These are phyloP conservation scores for Antigone vipio DNA, from an alignment of 2,113 vertebrate species.

Conservation along the genomic window DNA sequence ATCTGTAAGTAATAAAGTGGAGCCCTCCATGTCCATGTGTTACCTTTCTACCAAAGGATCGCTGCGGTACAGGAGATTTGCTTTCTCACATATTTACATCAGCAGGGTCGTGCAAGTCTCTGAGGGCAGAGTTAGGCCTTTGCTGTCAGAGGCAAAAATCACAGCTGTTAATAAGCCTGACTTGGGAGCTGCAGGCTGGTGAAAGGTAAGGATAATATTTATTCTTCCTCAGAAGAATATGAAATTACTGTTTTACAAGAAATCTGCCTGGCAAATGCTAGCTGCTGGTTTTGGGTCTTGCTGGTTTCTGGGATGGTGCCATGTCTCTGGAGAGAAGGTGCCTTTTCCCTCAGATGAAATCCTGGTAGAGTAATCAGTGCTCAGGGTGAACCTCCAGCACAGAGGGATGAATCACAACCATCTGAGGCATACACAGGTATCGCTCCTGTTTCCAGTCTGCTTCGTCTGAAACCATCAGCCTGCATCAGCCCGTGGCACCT, in stretches of 20 bases:
- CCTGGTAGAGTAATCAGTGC: neutral
- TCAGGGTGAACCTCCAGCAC: neutral
- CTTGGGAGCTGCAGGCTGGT: neutral
- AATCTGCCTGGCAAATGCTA: neutral
- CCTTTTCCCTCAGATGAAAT: neutral
- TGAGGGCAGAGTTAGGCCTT: neutral
- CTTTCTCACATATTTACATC: neutral
- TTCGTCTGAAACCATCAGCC: neutral
- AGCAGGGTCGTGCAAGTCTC: neutral
- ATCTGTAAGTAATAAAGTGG: fast-evolving
- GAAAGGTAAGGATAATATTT: neutral
- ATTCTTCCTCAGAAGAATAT: neutral
- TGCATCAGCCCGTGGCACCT: neutral
- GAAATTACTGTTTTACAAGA: neutral
- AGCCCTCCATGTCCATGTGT: fast-evolving
- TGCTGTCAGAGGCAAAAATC: neutral
- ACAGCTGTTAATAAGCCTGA: fast-evolving
- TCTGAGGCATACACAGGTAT: neutral
- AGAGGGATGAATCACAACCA: neutral
- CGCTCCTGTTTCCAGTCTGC: neutral
- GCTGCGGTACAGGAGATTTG: neutral
- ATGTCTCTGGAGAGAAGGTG: fast-evolving
- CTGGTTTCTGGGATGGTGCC: neutral
- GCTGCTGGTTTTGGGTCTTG: neutral
- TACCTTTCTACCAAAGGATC: neutral